Percentiles rank a stretch among this genome's conserved stretches.
phyloP scores from a whole-genome alignment of 2,113 vertebrate genomes.

The Phalacrocorax aristotelis region DNA sequence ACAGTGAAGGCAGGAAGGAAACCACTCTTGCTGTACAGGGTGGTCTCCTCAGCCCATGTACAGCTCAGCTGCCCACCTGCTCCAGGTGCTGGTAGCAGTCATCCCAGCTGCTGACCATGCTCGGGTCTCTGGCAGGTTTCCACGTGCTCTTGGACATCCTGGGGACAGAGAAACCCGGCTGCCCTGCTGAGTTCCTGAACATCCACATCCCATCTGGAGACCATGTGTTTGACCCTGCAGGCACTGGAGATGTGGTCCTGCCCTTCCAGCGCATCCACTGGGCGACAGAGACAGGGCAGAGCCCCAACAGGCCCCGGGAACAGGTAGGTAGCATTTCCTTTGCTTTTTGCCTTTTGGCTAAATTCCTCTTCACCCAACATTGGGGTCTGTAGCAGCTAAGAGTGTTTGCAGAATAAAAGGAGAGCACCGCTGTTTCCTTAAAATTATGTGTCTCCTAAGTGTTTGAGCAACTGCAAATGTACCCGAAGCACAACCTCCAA shows the following conservation, averaged over 20 bases:
- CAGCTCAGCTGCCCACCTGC: neutral
- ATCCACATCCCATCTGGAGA: slow-evolving; percentile 84
- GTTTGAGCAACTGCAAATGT: neutral
- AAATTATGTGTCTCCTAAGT: neutral
- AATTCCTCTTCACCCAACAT: neutral
- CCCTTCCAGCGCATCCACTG: slow-evolving; percentile 87
- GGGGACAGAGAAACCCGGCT: slow-evolving; percentile 65
- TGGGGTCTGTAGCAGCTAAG: neutral
- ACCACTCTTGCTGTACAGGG: neutral
- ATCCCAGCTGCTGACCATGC: neutral
- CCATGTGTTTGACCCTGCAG: slow-evolving; percentile 78
- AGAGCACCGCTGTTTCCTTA: neutral
- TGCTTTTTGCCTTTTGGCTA: fast-evolving
- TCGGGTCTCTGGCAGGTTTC: slow-evolving; percentile 72
- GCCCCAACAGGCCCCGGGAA: slow-evolving; percentile 88
- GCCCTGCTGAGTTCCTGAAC: slow-evolving; percentile 90
- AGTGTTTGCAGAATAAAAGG: neutral
- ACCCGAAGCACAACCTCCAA: neutral
- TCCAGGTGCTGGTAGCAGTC: neutral
- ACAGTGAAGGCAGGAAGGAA: neutral
- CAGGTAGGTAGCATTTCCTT: slow-evolving; percentile 51
- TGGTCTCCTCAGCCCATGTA: neutral
- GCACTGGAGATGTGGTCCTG: slow-evolving; percentile 76
- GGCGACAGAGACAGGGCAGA: slow-evolving; percentile 82
- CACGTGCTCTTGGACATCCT: slow-evolving; percentile 77